These are phyloP conservation scores for Lasioglossum figueresi DNA, from an alignment of 2,888 invertebrate species.

Conservation along the genomic window DNA sequence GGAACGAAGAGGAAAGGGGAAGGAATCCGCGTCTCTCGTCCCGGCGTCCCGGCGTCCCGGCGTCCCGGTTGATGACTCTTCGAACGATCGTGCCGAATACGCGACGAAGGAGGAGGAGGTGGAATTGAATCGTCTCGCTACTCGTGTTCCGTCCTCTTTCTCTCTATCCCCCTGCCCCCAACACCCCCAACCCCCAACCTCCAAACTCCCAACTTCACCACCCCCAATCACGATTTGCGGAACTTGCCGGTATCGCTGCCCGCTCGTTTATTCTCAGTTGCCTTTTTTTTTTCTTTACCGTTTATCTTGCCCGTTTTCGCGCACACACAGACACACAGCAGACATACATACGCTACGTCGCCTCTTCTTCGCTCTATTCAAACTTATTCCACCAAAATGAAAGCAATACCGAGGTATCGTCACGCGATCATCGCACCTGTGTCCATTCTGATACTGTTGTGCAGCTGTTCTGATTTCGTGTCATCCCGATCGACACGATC, in stretches of 20 bases:
- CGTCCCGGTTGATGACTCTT: conserved; percentile 62
- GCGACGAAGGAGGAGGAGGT: conserved; percentile 41
- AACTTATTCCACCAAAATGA: conserved; percentile 63
- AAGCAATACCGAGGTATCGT: conserved; percentile 51
- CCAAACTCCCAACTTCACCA: background rate
- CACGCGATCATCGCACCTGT: conserved; percentile 54
- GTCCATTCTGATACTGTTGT: conserved; percentile 64
- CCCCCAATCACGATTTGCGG: conserved; percentile 36
- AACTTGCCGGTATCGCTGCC: conserved; percentile 24
- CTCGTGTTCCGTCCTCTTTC: conserved; percentile 21
- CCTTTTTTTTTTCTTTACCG: background rate
- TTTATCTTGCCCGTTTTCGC: conserved; percentile 1
- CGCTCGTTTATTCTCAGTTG: conserved; percentile 21
- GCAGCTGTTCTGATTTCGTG: conserved; percentile 67
- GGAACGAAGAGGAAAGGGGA: conserved; percentile 30
- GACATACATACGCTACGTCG: background rate
- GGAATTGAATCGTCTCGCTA: conserved; percentile 48
- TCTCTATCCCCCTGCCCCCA: background rate
- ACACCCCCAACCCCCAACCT: background rate
- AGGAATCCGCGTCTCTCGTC: conserved; percentile 53
- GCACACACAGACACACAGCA: background rate
- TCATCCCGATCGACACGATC: conserved; percentile 72
- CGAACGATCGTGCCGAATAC: conserved; percentile 62
- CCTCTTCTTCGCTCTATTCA: conserved; percentile 3
- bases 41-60: conserved; percentile 51